Conservation (phyloP, 1,140 invertebrate genomes). For the Luehdorfia chinensis region DNA sequence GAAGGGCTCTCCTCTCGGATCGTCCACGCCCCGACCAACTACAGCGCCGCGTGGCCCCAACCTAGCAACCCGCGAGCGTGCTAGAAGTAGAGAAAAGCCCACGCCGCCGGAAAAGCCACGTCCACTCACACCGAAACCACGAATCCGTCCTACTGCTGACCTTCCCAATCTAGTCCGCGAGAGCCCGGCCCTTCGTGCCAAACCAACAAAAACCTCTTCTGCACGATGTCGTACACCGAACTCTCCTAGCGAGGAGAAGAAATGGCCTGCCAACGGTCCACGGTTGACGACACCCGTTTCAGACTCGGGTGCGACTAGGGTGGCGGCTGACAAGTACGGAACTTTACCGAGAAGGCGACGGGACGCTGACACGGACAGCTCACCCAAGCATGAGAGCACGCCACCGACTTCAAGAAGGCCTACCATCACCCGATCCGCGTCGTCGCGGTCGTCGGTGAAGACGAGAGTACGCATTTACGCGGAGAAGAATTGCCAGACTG, state of each 20-base stretch:
- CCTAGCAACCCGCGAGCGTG: conserved; percentile 72
- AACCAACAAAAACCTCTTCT: conserved; percentile 78
- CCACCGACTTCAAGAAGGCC: conserved; percentile 65
- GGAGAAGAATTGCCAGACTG: conserved; percentile 86
- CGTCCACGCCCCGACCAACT: conserved; percentile 76
- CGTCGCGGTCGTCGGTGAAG: conserved; percentile 76
- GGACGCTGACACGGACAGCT: conserved; percentile 77
- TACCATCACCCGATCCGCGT: conserved; percentile 72
- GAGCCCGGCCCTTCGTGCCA: conserved; percentile 70
- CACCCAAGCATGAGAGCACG: conserved; percentile 65
- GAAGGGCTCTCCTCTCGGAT: conserved; percentile 50
- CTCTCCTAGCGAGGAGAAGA: conserved; percentile 83
- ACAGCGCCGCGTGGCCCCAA: conserved; percentile 74
- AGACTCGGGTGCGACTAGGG: conserved; percentile 71
- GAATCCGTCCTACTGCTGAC: conserved; percentile 75
- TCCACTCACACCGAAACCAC: conserved; percentile 77
- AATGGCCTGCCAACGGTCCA: conserved; percentile 78
- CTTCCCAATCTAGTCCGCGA: conserved; percentile 74
- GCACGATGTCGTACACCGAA: conserved; percentile 79
- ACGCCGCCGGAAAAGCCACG: conserved; percentile 57
- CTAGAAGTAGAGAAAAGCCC: conserved; percentile 76
- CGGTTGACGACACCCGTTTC: conserved; percentile 52
- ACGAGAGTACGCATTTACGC: conserved; percentile 85
- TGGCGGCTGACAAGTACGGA: conserved; percentile 83
- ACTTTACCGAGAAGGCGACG: conserved; percentile 84